Base-by-base conservation (phyloP, 1,140 invertebrate species). In the Brachystomella parvula region DNA sequence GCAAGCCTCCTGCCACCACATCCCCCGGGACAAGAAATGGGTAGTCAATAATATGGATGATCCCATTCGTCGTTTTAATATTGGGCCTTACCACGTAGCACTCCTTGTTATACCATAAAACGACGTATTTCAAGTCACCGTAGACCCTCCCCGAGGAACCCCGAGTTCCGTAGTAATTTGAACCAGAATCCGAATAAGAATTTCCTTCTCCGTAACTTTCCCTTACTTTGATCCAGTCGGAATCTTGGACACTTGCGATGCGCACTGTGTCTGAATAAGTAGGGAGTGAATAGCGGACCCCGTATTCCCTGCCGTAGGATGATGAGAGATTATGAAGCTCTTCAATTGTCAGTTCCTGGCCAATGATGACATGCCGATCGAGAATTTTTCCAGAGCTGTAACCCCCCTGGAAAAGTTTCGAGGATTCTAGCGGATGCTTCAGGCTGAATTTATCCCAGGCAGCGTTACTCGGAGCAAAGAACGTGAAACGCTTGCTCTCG, bases 21-120 rank as follows among this genome's bases (percentile, higher is more conserved):
- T 95, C 92, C 71, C 84, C 86, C 69, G 89, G 88, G 76, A 85
- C 83, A 66, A 94, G 78, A 69, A 96, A 84, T 17, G 90, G 89
- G 65, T 79, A 81, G 75, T 94, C 90, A 74, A 96, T 92, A 44
- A 94, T 89, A 77, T 96, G 92, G 69, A 95, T 94, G 61, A 94
- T 87, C 32, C 92, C 92, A 76, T 96, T 95, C 73, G 89, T 93
- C 76, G 92, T 94, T 74, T 90, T 87, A 1, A 96, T 88, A 77
- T 95, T 90, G 1, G 90, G 87, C 67, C 90, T 83, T 74, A 88
- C 86, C n/a, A 96, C 88, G 65, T 85, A 85, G 64, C 93, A 89
- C 80, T 83, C 84, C 75, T 86, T 83, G 29, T 86, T 86, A 70
- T 89, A 85, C 90, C 90, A 94, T 75, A 56, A 56, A n/a, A 62